Evolutionary conservation across 30 jellyfish, hydroid and myxozoan genomes (phyloP), one percentile per base, ranked within the genome.

Genomic region (Hydractinia symbiolongicarpus): DNA sequence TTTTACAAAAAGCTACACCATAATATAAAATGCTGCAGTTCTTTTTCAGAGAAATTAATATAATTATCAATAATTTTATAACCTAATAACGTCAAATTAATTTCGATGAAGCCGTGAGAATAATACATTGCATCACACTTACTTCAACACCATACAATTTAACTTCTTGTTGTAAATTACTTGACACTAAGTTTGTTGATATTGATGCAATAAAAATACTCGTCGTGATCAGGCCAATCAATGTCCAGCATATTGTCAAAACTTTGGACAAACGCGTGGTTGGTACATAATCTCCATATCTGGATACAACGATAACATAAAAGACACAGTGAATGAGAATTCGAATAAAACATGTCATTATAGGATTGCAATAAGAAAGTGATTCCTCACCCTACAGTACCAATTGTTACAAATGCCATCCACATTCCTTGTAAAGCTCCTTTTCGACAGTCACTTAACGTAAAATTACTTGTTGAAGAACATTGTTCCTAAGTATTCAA

Each of bases 351-450:
- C 44, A 30, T 30, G 44, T 30, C n/a, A n/a, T n/a, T 30, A 30
- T 30, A 30, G 44, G 44, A 30, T 30, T 64, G 9, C 17, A 64
- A 7, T 6, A 6, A 44, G 9, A 7, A 64, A 64, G 69, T 11
- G 15, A 11, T 11, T 64, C 9, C 80, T 71, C 50, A 71, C 80
- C 80, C 80, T 8, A 71, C 80, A 9, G 80, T 71, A 19, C 60
- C 15, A 55, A 71, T 71, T 55, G 80, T 71, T 19, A 71, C 80
- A 71, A 71, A 71, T 19, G 80, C 80, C 61, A 71, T 71, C 80
- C 80, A 71, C 60, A 71, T 7, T 49, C 80, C 80, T 71, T 71
- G 61, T 9, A 9, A 6, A 20, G 80, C 80, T 8, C 80, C 80
- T 71, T 50, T 30, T 67, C 40, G n/a, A 20, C 60, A 15, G 9